These are phyloP conservation scores for Dendrocopos noguchii DNA, from an alignment of 2,113 vertebrate species.

Conservation along the genomic window DNA sequence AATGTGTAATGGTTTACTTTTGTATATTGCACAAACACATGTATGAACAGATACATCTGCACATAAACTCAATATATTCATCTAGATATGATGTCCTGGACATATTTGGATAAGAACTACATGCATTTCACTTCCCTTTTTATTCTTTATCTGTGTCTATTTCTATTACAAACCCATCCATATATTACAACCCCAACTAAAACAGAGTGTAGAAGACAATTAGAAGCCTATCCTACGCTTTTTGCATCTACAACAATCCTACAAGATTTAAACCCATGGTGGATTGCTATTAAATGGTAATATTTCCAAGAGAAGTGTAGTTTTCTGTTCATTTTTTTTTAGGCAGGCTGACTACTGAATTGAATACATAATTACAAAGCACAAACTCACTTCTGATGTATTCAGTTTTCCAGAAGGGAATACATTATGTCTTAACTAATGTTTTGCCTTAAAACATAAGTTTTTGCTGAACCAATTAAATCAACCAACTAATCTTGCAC, in stretches of 20 bases:
- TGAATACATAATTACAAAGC: background rate
- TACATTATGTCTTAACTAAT: constrained; percentile 36
- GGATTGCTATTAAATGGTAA: background rate
- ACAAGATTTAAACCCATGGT: background rate
- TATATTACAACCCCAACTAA: background rate
- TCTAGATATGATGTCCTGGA: background rate
- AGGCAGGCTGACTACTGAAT: background rate
- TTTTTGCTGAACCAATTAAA: constrained; percentile 71
- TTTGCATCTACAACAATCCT: background rate
- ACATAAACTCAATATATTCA: background rate
- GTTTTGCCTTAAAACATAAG: constrained; percentile 65
- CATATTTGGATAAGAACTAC: no score
- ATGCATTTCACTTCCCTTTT: background rate
- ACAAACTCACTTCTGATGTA: background rate
- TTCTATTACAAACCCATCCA: background rate
- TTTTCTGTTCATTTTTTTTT: background rate
- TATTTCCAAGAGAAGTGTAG: background rate
- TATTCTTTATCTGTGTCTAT: background rate
- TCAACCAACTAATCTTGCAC: constrained; percentile 75
- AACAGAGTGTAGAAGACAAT: background rate
- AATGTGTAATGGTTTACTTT: background rate
- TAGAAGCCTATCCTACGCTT: background rate
- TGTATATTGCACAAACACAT: fast-evolving
- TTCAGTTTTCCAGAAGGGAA: constrained; percentile 39
- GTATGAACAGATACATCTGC: background rate